phyloP scores from a whole-genome alignment of 2,113 vertebrate species.

The Perca schrenkii region DNA sequence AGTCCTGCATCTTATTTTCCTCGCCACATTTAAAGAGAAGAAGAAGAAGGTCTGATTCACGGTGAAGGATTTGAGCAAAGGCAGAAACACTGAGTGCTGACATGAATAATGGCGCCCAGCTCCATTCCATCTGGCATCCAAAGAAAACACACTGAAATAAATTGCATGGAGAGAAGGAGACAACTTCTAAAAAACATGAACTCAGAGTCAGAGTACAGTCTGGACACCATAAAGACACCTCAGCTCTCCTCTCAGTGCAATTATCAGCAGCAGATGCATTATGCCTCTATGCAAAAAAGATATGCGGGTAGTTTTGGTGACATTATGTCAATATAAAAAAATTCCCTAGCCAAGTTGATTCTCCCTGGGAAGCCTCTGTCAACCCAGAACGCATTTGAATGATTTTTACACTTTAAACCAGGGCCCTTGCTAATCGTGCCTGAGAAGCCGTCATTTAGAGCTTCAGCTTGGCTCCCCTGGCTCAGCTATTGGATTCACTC shows the following conservation, averaged over 20 bases:
- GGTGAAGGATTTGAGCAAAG: slow-evolving; percentile 59
- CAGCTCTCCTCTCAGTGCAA: neutral
- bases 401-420: slow-evolving; percentile 2
- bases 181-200: slow-evolving; percentile 9
- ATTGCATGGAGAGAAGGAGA: neutral
- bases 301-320: neutral
- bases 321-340: neutral
- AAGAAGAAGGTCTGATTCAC: slow-evolving; percentile 40
- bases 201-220: neutral
- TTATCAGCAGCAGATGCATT: neutral
- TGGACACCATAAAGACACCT: slow-evolving; percentile 1
- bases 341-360: neutral
- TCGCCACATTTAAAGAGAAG: slow-evolving; percentile 13
- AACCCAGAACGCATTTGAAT: neutral
- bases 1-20: slow-evolving; percentile 16
- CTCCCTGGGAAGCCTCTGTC: neutral
- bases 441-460: neutral
- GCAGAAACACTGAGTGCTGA: slow-evolving; percentile 66
- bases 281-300: neutral
- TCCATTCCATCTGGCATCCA: slow-evolving; percentile 56
- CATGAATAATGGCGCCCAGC: slow-evolving; percentile 64
- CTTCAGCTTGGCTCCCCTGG: slow-evolving; percentile 5
- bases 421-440: neutral
- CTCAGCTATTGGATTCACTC: slow-evolving; percentile 33
- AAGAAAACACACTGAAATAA: slow-evolving; percentile 52